These are phyloP conservation scores for Caenorhabditis panamensis DNA, from an alignment of 2,888 invertebrate genomes.

Conservation along the genomic window DNA sequence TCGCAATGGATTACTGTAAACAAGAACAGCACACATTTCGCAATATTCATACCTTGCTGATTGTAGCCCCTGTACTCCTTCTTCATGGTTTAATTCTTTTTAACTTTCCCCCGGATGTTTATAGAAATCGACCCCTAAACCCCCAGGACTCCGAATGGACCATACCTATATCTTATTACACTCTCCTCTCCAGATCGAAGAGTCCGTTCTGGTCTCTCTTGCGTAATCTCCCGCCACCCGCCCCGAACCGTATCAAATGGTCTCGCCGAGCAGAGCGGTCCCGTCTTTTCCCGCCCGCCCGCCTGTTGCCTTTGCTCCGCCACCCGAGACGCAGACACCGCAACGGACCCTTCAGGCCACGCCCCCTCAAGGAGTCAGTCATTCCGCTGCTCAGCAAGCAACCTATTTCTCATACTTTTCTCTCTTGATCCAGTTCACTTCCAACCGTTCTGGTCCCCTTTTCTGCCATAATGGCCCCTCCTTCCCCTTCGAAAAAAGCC, in stretches of 20 bases:
- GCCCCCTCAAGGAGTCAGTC: conserved; percentile 21
- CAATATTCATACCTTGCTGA: not conserved
- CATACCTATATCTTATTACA: conserved; percentile 37
- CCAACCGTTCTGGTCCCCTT: no score
- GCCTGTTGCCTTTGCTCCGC: conserved; percentile 46
- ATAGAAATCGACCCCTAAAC: not conserved
- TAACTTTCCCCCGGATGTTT: no score
- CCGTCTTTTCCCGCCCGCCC: conserved; percentile 8
- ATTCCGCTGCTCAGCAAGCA: no score
- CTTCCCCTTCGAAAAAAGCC: conserved; percentile 44
- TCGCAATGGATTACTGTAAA: no score
- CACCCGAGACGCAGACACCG: not conserved
- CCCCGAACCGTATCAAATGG: conserved; percentile 38
- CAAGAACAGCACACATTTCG: not conserved
- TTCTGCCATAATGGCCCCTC: conserved; percentile 15
- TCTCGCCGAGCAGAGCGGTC: not conserved
- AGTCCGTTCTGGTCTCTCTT: not conserved
- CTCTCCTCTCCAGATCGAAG: no score
- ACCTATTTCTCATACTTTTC: no score
- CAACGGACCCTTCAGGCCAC: conserved; percentile 1
- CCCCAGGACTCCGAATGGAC: conserved; percentile 2
- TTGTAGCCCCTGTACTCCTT: no score
- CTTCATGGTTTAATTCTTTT: no score
- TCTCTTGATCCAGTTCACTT: no score
- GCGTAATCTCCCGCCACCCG: conserved; percentile 27